Evolutionary conservation across 2,113 vertebrate genomes (phyloP).

Genomic region (Mirza zaza): DNA sequence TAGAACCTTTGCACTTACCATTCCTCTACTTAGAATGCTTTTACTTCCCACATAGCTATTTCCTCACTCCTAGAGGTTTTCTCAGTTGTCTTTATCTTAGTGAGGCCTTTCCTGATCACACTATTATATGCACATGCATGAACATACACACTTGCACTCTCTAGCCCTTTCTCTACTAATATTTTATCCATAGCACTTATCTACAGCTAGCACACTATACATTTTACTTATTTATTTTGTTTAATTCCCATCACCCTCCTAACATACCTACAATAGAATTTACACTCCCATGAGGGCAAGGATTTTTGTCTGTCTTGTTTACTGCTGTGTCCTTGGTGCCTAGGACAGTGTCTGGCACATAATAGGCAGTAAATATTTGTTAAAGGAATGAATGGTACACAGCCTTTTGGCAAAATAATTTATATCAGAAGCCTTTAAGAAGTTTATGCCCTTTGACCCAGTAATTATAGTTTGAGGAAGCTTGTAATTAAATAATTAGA

Average conservation of each 20-base stretch:
- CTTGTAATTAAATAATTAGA: slow-evolving; percentile 27
- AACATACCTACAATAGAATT: not conserved
- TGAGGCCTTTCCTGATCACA: not conserved
- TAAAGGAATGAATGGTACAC: not conserved
- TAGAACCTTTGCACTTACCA: not conserved
- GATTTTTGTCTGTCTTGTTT: not conserved
- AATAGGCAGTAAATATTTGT: not conserved
- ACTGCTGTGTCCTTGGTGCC: not conserved
- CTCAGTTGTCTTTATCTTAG: not conserved
- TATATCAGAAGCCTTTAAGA: slow-evolving; percentile 29
- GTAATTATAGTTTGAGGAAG: not conserved
- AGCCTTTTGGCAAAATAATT: not conserved
- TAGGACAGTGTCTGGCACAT: not conserved
- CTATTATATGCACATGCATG: not conserved
- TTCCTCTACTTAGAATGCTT: not conserved
- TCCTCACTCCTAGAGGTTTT: slow-evolving; percentile 17
- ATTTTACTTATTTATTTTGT: slow-evolving; percentile 8
- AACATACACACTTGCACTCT: not conserved
- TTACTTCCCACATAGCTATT: not conserved
- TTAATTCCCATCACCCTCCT: not conserved
- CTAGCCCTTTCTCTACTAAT: not conserved
- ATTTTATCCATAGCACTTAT: not conserved
- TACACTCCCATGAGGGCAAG: not conserved
- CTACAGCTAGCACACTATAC: not conserved
- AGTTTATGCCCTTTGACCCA: not conserved